A percentile compares a stretch with the other conserved stretches of the same genome.
Conservation (phyloP, 2,888 invertebrate genomes). For the Taenaris catops region DNA sequence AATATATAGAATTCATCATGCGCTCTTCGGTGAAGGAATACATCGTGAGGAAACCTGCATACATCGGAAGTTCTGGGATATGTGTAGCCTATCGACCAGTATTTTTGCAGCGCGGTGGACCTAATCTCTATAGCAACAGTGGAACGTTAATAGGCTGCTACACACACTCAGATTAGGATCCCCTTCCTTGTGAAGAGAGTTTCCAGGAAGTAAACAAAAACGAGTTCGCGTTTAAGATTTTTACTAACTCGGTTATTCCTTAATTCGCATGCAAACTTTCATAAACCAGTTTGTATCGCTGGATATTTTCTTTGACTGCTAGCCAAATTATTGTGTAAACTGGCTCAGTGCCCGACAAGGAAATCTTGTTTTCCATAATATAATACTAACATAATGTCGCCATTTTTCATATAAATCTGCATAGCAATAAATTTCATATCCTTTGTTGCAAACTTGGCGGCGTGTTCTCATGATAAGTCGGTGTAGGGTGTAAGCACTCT, state of each 20-base stretch:
- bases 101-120: too few species aligned
- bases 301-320: constrained; percentile 27
- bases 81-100: too few species aligned
- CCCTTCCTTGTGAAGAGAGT: too few species aligned
- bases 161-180: too few species aligned
- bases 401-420: constrained; percentile 31
- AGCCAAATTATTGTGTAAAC: constrained; percentile 33
- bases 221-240: not conserved
- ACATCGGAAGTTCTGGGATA: too few species aligned
- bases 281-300: constrained; percentile 17
- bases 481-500: too few species aligned
- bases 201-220: not conserved
- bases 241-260: constrained; percentile 6
- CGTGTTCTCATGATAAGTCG: too few species aligned
- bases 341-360: constrained; percentile 30
- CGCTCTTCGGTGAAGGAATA: too few species aligned
- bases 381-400: constrained; percentile 27
- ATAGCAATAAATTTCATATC: constrained; percentile 20
- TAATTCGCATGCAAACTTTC: constrained; percentile 18
- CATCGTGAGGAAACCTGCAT: too few species aligned
- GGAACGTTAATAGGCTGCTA: too few species aligned
- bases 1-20: too few species aligned
- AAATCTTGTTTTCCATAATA: constrained; percentile 30
- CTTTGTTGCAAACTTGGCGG: constrained; percentile 1
- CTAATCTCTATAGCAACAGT: too few species aligned